Percentiles rank a stretch among this genome's conserved stretches.
Conservation (phyloP, 23 tunicate species). For the Halocynthia roretzi region DNA sequence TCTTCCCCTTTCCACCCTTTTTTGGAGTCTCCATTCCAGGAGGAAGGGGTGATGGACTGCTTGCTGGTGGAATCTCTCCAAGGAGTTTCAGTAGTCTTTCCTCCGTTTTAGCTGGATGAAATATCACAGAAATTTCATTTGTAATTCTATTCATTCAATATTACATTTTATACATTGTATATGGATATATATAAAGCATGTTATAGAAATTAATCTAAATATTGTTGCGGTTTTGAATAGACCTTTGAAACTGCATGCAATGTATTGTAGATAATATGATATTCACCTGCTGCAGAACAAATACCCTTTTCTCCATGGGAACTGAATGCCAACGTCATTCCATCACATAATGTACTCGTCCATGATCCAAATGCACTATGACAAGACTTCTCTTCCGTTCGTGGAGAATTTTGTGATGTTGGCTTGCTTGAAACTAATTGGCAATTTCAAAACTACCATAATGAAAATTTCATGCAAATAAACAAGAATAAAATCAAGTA, state of each 20-base stretch:
- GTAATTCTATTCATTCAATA: no score
- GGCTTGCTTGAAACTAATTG: background rate
- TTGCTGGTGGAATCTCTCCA: constrained; percentile 64
- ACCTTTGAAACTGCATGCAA: no score
- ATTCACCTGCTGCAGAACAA: constrained; percentile 53
- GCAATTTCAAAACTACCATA: background rate
- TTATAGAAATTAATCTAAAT: no score
- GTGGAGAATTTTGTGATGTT: constrained; percentile 1
- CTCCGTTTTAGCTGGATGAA: constrained; percentile 52
- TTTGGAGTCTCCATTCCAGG: constrained; percentile 75
- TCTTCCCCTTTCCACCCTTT: constrained; percentile 52
- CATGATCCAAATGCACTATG: constrained; percentile 62
- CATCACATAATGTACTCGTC: constrained; percentile 71
- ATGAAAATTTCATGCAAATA: background rate
- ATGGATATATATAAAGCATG: no score
- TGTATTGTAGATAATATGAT: background rate
- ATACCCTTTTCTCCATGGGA: constrained; percentile 65
- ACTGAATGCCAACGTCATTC: constrained; percentile 80
- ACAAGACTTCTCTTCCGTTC: constrained; percentile 8
- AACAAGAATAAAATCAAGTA: background rate
- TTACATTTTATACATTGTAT: no score
- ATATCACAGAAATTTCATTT: no score
- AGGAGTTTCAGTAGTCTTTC: constrained; percentile 35
- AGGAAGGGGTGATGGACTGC: constrained; percentile 70
- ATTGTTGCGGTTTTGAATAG: no score